Percentiles rank a stretch among this genome's conserved stretches.
These are phyloP conservation scores for Pavo muticus DNA, from an alignment of 2,113 vertebrate genomes.

Conservation along the genomic window DNA sequence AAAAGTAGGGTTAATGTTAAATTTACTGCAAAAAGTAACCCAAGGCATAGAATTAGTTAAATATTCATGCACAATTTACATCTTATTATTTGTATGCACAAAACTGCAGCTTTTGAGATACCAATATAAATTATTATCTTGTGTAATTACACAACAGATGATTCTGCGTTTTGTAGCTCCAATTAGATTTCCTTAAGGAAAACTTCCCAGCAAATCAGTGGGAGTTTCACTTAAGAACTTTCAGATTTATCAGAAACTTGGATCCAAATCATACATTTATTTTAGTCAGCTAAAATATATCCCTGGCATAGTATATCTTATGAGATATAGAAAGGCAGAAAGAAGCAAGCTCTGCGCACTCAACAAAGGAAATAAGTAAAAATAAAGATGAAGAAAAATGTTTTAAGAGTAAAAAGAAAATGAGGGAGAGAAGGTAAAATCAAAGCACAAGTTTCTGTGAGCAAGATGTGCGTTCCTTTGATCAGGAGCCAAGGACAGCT, in stretches of 20 bases:
- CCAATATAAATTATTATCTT: neutral
- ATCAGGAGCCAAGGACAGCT: neutral
- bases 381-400: neutral
- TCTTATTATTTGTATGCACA: neutral
- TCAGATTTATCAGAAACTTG: neutral
- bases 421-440: neutral
- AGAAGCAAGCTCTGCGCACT: neutral
- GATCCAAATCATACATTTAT: neutral
- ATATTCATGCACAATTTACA: neutral
- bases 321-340: neutral
- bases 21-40: neutral
- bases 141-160: neutral
- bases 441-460: neutral
- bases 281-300: neutral
- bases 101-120: neutral
- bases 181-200: neutral
- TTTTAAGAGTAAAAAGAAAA: conserved; percentile 5
- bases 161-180: neutral
- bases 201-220: neutral
- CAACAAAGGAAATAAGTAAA: neutral
- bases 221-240: neutral
- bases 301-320: neutral
- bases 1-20: neutral
- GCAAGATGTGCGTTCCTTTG: neutral
- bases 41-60: neutral